Conservation (phyloP, 2,797 vertebrate genomes). For the Petrocephalus sullivani region DNA sequence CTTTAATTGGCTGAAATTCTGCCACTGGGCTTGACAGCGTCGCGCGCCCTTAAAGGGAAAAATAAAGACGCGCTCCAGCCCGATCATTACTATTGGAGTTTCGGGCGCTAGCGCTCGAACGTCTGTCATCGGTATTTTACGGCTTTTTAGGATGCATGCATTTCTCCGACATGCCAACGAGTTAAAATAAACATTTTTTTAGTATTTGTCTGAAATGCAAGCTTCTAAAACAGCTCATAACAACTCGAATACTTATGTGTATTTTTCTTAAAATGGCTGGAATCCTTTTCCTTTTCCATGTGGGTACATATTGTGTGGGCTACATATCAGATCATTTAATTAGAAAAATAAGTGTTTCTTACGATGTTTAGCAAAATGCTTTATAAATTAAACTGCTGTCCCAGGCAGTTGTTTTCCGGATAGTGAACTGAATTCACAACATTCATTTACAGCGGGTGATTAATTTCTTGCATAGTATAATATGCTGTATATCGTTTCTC, state of each 20-base stretch:
- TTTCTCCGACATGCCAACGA: not conserved
- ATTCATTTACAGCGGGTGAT: not conserved
- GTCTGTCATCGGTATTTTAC: conserved; percentile 19
- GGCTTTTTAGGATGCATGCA: not conserved
- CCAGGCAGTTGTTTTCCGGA: not conserved
- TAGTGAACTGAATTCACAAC: not conserved
- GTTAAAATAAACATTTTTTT: not conserved
- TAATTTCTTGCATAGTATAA: not conserved
- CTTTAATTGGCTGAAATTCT: conserved; percentile 50
- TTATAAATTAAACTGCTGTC: not conserved
- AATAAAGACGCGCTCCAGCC: conserved; percentile 29
- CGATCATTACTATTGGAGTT: conserved; percentile 18
- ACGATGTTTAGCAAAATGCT: not conserved
- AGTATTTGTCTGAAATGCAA: not conserved
- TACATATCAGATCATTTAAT: not conserved
- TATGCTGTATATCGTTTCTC: not conserved
- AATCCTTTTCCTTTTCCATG: not conserved
- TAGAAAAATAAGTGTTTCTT: not conserved
- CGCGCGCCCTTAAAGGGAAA: conserved; percentile 47
- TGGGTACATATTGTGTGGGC: not conserved
- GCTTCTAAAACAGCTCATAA: not conserved
- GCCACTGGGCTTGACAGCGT: conserved; percentile 37
- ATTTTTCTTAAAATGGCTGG: not conserved
- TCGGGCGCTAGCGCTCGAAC: not conserved
- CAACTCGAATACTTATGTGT: not conserved